Conservation (phyloP, 2,797 vertebrate species). For the Microctenopoma steveboyesi region DNA sequence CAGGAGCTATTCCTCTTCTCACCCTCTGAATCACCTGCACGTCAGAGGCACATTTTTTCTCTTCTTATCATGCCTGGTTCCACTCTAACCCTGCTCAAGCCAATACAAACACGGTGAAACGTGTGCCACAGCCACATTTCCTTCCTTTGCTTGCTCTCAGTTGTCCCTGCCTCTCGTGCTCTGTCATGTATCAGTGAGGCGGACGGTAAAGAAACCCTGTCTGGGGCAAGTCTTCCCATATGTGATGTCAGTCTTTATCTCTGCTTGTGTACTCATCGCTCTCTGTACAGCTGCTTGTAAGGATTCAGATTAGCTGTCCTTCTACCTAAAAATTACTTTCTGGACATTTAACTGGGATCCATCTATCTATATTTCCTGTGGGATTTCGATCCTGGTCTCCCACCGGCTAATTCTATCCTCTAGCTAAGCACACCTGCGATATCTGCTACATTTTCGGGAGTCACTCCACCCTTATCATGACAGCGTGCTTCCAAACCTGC, state of each 20-base stretch:
- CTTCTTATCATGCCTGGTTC: not conserved
- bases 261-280: not conserved
- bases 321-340: conserved; percentile 28
- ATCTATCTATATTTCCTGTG: conserved; percentile 3
- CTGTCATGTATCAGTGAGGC: not conserved
- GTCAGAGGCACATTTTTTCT: not conserved
- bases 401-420: conserved; percentile 17
- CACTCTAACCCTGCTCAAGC: not conserved
- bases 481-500: conserved; percentile 29
- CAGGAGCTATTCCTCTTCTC: not conserved
- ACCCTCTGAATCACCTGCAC: not conserved
- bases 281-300: conserved; percentile 26
- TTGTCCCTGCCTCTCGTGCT: not conserved
- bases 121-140: conserved; percentile 12
- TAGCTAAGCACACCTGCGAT: not conserved
- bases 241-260: conserved; percentile 30
- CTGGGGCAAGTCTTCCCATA: not conserved
- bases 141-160: not conserved
- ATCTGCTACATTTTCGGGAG: conserved; percentile 1
- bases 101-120: not conserved
- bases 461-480: conserved; percentile 37
- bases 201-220: conserved; percentile 9
- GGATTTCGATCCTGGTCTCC: conserved; percentile 11
- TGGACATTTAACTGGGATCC: conserved; percentile 7
- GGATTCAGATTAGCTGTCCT: conserved; percentile 27